phyloP scores from a whole-genome alignment of 2,113 vertebrate genomes.

The Seriola aureovittata region DNA sequence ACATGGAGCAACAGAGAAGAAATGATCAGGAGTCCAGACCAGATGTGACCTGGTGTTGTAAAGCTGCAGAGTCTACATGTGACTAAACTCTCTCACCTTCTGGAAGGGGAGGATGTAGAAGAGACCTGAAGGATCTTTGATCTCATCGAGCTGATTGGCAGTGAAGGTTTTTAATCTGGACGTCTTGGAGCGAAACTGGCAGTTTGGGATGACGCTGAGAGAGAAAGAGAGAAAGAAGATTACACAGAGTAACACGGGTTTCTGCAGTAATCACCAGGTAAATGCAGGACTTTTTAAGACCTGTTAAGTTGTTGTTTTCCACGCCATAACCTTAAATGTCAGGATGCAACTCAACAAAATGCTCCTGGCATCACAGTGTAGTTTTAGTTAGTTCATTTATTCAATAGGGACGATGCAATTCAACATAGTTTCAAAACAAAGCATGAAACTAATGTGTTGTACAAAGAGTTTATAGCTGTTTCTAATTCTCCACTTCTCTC shows the following conservation, averaged over 20 bases:
- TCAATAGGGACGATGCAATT: too few species aligned
- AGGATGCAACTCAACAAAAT: too few species aligned
- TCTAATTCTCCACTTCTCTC: too few species aligned
- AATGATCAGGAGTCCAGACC: not conserved
- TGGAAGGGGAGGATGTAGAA: conserved; percentile 98
- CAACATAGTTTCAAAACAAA: too few species aligned
- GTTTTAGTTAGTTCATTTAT: too few species aligned
- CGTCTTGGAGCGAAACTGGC: conserved; percentile 97
- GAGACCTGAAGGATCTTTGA: conserved; percentile 97
- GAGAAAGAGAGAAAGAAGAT: not conserved
- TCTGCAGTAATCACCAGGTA: too few species aligned
- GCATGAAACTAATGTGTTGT: too few species aligned
- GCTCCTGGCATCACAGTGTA: too few species aligned
- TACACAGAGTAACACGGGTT: not conserved
- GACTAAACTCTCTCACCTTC: conserved; percentile 84
- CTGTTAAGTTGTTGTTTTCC: not conserved
- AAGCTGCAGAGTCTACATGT: not conserved
- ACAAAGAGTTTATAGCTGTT: too few species aligned
- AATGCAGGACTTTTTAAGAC: not conserved
- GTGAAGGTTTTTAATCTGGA: conserved; percentile 98
- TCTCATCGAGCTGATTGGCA: conserved; percentile 97
- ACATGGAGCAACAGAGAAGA: not conserved
- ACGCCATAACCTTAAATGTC: too few species aligned
- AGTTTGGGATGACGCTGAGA: conserved; percentile 95
- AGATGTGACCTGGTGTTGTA: not conserved